Percentiles rank a stretch among this genome's conserved stretches.
Conservation (phyloP, 1,140 invertebrate species). For the Bombus polaris region DNA sequence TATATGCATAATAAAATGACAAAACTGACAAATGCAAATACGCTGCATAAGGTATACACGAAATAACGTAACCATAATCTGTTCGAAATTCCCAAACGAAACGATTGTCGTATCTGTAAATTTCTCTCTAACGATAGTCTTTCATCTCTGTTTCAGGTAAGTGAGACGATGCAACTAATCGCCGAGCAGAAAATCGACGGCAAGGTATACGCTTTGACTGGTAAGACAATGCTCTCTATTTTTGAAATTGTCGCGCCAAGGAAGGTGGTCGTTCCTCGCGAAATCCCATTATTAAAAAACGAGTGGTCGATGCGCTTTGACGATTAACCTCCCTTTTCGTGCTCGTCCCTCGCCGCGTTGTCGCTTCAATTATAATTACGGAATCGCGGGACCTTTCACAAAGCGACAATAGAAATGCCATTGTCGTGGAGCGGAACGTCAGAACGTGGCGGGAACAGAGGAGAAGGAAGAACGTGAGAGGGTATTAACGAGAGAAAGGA, state of each 20-base stretch:
- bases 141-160: constrained; percentile 43
- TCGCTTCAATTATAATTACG: constrained; percentile 45
- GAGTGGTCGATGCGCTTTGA: constrained; percentile 15
- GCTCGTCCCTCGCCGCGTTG: constrained; percentile 6
- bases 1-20: neutral
- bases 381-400: constrained; percentile 30
- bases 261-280: neutral
- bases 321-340: constrained; percentile 23
- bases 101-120: neutral
- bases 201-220: neutral
- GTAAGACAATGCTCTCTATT: neutral
- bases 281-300: constrained; percentile 30
- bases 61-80: neutral
- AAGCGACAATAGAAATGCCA: constrained; percentile 46
- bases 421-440: constrained; percentile 10
- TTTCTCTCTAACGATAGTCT: neutral
- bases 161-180: neutral
- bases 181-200: neutral
- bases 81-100: no score
- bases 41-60: neutral
- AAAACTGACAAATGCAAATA: no score
- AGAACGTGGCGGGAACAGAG: neutral
- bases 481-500: constrained; percentile 4
- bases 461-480: neutral
- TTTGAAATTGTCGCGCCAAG: neutral